Conservation (phyloP, 2,797 vertebrate species). For the Micrastur ruficollis region DNA sequence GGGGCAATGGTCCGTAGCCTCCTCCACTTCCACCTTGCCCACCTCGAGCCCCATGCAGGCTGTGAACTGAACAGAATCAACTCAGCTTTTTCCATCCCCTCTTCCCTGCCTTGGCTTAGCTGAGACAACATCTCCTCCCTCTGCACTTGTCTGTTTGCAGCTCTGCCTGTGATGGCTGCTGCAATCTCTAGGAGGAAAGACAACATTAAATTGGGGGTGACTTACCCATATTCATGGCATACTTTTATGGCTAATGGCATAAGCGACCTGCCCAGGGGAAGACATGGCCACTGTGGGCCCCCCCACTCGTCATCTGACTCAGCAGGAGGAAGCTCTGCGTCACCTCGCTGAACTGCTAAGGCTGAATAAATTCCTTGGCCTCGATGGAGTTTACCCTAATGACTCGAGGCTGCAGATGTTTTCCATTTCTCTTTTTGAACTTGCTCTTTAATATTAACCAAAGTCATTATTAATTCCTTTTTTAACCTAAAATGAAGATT, state of each 20-base stretch:
- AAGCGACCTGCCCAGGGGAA: background rate
- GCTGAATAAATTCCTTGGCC: slow-evolving; percentile 9
- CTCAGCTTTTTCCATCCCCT: rapidly evolving
- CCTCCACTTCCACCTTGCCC: background rate
- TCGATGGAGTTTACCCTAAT: background rate
- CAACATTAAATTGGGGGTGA: background rate
- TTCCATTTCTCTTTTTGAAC: slow-evolving; percentile 23
- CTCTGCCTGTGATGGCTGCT: background rate
- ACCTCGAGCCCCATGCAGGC: rapidly evolving
- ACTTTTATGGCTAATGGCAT: background rate
- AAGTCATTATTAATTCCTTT: slow-evolving; percentile 18
- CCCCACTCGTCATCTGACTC: background rate
- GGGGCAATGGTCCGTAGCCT: background rate
- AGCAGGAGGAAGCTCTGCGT: background rate
- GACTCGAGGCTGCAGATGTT: background rate
- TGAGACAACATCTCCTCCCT: background rate
- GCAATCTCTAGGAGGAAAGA: background rate
- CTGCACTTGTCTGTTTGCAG: background rate
- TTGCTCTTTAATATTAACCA: slow-evolving; percentile 2
- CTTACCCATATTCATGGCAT: background rate
- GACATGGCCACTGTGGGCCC: rapidly evolving
- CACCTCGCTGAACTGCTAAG: background rate
- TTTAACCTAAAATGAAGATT: slow-evolving; percentile 23
- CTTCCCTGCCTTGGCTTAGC: background rate
- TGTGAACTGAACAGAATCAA: background rate